Evolutionary conservation across 2,113 vertebrate species (phyloP).

Genomic region (Pseudopipra pipra): DNA sequence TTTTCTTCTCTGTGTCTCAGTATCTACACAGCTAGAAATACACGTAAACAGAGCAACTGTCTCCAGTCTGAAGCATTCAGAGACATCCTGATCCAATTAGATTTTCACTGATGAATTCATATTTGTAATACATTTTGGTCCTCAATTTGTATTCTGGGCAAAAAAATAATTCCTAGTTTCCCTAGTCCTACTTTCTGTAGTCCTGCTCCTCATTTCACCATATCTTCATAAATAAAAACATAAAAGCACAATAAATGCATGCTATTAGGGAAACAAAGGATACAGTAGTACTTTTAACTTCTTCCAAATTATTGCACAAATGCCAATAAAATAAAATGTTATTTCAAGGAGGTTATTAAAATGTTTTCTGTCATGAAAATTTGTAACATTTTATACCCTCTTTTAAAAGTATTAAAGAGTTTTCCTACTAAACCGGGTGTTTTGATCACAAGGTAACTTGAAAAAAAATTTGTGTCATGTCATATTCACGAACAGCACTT

Average conservation of each 20-base stretch:
- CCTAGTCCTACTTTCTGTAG: not conserved
- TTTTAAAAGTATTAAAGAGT: not conserved
- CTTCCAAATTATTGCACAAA: not conserved
- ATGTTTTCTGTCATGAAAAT: not conserved
- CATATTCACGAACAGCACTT: not conserved
- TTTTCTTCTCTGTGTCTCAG: not conserved
- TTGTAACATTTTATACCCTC: not conserved
- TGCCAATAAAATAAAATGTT: not conserved
- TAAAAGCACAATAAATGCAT: not conserved
- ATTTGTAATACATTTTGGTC: not conserved
- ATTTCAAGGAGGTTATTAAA: not conserved
- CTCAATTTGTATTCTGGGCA: not conserved
- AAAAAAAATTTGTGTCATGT: not conserved
- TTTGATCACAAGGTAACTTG: not conserved
- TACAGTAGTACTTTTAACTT: not conserved
- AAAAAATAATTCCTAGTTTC: not conserved
- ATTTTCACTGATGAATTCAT: not conserved
- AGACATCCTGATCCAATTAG: constrained; percentile 13
- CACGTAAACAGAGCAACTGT: not conserved
- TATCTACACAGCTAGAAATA: not conserved
- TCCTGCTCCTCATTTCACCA: not conserved
- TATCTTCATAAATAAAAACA: not conserved
- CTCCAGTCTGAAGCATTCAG: not conserved
- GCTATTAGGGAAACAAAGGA: not conserved
- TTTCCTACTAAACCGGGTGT: not conserved